Conservation (phyloP, 2,797 vertebrate genomes). For the Peromyscus attwateri region DNA sequence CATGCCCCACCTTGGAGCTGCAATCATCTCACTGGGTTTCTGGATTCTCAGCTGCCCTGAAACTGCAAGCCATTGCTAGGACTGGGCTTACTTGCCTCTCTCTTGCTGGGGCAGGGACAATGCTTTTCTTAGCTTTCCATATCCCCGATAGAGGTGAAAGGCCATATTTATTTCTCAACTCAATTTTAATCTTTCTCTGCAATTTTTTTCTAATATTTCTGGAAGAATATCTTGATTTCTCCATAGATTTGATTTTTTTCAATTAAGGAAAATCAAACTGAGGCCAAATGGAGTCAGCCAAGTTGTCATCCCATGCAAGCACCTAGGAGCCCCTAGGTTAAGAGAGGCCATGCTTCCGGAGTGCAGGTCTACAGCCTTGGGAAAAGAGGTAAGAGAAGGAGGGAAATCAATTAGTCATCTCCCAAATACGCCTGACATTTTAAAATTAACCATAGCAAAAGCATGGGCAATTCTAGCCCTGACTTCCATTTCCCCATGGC, state of each 20-base stretch:
- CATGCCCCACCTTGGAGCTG: fast-evolving
- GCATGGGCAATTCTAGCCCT: not conserved
- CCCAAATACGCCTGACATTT: not conserved
- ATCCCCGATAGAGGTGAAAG: not conserved
- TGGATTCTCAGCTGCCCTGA: no score
- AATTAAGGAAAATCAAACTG: not conserved
- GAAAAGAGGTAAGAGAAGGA: not conserved
- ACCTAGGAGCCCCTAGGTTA: not conserved
- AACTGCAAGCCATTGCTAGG: not conserved
- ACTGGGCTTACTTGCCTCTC: not conserved
- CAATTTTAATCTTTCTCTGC: not conserved
- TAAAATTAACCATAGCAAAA: not conserved
- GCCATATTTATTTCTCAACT: not conserved
- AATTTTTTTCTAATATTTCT: constrained; percentile 21
- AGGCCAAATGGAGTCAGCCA: not conserved
- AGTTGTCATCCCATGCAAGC: not conserved
- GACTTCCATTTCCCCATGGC: not conserved
- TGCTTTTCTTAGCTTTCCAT: not conserved
- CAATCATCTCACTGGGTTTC: not conserved
- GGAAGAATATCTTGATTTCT: not conserved
- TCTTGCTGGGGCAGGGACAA: not conserved
- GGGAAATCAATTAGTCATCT: not conserved
- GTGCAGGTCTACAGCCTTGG: not conserved
- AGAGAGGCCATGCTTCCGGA: not conserved
- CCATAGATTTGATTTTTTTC: not conserved